Evolutionary conservation across 2,888 invertebrate genomes (phyloP).

Genomic region (Hetaerina titia): DNA sequence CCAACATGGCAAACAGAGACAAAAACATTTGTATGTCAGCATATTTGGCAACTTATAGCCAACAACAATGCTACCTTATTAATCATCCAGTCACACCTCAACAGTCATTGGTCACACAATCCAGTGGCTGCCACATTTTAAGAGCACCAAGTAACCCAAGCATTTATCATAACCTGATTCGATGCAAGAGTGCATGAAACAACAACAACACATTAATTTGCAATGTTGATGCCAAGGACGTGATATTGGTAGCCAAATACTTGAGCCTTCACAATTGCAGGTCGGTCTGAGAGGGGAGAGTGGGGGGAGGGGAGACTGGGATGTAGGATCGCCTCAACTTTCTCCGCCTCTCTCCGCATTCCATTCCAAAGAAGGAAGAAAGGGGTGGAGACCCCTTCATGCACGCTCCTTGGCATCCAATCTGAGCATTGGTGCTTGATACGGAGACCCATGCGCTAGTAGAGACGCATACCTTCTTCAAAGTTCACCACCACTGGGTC

Average conservation of each 20-base stretch:
- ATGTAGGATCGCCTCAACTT: neutral
- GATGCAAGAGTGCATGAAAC: conserved; percentile 48
- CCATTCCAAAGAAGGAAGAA: conserved; percentile 30
- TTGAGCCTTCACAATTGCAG: conserved; percentile 45
- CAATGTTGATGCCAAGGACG: conserved; percentile 38
- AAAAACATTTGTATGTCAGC: conserved; percentile 33
- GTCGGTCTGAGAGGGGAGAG: conserved; percentile 39
- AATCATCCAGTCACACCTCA: conserved; percentile 52
- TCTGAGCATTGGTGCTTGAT: conserved; percentile 59
- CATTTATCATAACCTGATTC: conserved; percentile 51
- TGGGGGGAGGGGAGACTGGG: conserved; percentile 29
- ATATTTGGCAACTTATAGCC: conserved; percentile 25
- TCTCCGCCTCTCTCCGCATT: conserved; percentile 16
- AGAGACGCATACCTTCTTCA: conserved; percentile 90
- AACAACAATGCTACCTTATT: conserved; percentile 44
- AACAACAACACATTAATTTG: conserved; percentile 43
- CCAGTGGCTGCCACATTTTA: conserved; percentile 43
- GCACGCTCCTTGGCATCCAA: conserved; percentile 56
- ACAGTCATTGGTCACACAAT: conserved; percentile 57
- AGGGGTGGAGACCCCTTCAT: conserved; percentile 22
- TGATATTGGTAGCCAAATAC: conserved; percentile 13
- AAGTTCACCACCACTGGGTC: conserved; percentile 88
- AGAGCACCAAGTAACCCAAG: conserved; percentile 57
- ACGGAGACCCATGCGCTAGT: conserved; percentile 77
- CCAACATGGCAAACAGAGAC: conserved; percentile 47